Percentiles rank a stretch among this genome's conserved stretches.
Evolutionary conservation across 2,113 vertebrate genomes (phyloP).

Genomic region (Rhinolophus ferrumequinum): DNA sequence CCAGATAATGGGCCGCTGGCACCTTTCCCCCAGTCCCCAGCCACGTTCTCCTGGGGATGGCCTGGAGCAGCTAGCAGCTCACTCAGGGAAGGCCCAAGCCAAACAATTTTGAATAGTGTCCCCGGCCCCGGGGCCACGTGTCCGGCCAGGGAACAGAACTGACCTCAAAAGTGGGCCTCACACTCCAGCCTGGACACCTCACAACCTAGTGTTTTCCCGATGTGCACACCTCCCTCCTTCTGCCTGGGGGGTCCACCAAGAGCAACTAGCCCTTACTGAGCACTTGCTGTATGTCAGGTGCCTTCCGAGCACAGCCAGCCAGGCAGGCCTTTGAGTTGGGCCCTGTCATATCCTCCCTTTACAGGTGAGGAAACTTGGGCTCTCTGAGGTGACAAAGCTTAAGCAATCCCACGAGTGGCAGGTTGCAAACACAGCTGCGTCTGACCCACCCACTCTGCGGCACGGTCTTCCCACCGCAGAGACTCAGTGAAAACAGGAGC

Average conservation of each 20-base stretch:
- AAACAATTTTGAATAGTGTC: background rate
- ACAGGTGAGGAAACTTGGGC: background rate
- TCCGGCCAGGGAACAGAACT: background rate
- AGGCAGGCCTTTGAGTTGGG: background rate
- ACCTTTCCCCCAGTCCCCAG: background rate
- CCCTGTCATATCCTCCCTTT: background rate
- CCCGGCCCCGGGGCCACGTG: background rate
- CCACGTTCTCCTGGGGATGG: background rate
- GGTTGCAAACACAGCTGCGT: background rate
- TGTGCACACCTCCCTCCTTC: background rate
- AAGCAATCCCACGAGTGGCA: background rate
- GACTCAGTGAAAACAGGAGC: background rate
- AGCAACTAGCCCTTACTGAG: too few relatives aligned
- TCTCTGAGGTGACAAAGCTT: background rate
- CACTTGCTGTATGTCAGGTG: background rate
- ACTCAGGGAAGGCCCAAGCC: background rate
- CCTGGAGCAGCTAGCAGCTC: background rate
- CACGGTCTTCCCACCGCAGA: background rate
- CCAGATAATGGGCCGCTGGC: accelerated
- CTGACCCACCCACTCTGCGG: background rate
- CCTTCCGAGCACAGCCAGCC: background rate
- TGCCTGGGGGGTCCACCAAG: background rate
- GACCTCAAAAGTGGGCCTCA: accelerated
- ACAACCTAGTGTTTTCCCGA: background rate
- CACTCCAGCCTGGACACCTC: accelerated